Base-by-base conservation (phyloP, 2,113 vertebrate genomes). In the Grantiella picta region DNA sequence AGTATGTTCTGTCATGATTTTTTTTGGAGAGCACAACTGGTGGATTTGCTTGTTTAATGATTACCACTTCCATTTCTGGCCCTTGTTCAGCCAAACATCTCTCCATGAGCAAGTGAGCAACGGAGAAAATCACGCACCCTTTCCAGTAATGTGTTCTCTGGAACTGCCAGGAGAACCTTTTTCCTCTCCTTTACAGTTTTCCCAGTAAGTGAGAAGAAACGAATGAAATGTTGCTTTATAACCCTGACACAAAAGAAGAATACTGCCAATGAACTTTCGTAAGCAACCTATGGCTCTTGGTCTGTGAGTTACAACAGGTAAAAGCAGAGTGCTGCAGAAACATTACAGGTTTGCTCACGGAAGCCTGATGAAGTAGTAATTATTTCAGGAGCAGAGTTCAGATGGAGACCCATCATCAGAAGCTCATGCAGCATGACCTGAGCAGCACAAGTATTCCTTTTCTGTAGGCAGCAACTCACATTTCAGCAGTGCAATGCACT, bases 41-140 rank as follows among this genome's bases (percentile, higher is more conserved):
- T 56, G 70, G 47, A 71, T 94, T 93, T 96, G 94, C 79, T 97
- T 95, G 70, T 95, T 95, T 96, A 96, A 94, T 83, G 89, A 97
- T 95, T 86, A 90, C 54, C 68, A 52, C 68, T 92, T 97, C 65
- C 59, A 93, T 19, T 80, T 82, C 85, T 97, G 95, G 93, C 86
- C 42, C 61, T 33, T 45, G 33, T 45, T 96, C 92, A 96, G 73
- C n/a, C 75, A 63, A 92, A 33, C 82, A 89, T 82, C 82, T 47
- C 83, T 89, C 36, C 27, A 47, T 24, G 47, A 92, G 64, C 50
- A 64, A 83, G 89, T 69, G 15, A 84, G 88, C 36, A 64, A 76
- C 11, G 64, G 81, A 90, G 82, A 56, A 95, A 95, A 86, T 75
- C 70, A 84, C 56, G 92, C 86, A 93, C 54, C 8, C 29, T 94